Evolutionary conservation across 2,113 vertebrate genomes (phyloP), one percentile per base, ranked within the genome.

Genomic region (Aspidoscelis tigris): DNA sequence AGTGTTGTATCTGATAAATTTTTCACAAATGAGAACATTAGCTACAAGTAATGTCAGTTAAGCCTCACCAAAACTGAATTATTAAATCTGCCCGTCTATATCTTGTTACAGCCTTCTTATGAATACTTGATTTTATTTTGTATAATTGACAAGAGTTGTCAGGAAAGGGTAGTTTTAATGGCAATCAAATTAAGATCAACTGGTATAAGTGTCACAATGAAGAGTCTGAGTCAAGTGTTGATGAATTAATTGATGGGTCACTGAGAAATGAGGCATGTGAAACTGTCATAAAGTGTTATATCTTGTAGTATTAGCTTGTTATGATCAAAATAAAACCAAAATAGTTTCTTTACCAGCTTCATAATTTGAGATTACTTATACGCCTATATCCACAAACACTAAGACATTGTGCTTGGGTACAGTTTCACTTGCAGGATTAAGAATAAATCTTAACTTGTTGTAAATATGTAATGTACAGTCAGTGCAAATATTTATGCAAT

Each of bases 51-150:
- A 95, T 92, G 92, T 93, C 96, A 94, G 96, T 95, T 95, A 96
- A 97, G 96, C 93, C 94, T 93, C 91, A 90, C 95, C 94, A 97
- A 97, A 97, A 96, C 97, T 98, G 96, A 98, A 99, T 98, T 97
- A 99, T 98, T 98, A 96, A 99, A 98, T 96, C 96, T 97, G 93
- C 95, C 96, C 96, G 95, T 90, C 95, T 92, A 96, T 97, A 97
- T 98, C 97, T 97, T 88, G 93, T 98, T 98, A 97, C 97, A 87
- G 93, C 84, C 96, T 95, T 94, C 97, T 97, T 98, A 97, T 98
- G 98, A 98, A 98, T 97, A 98, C 97, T 98, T 98, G 97, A 98
- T 98, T 97, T 97, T 96, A 98, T 97, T 98, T 98, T 97, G 97
- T 97, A 96, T 97, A 97, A 98, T 94, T 98, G 97, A 98, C 97